Evolutionary conservation across 1,140 invertebrate species (phyloP).

Genomic region (Berghia stephanieae): DNA sequence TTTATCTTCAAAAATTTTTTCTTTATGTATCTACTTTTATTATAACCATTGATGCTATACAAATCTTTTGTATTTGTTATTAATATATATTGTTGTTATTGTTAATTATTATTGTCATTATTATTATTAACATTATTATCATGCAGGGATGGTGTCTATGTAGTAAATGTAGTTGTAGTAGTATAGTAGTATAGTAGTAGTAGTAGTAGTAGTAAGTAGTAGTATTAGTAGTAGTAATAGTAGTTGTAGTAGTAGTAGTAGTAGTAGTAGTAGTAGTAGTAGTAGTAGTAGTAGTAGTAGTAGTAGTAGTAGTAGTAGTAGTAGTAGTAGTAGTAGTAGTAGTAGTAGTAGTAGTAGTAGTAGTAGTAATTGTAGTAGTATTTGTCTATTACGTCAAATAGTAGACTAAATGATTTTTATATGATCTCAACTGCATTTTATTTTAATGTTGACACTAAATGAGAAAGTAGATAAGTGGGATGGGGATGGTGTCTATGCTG

Average conservation of each 20-base stretch:
- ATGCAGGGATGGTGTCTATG: background rate
- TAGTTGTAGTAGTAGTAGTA: slow-evolving; percentile 3
- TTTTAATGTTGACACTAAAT: too few relatives aligned
- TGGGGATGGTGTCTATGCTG: too few relatives aligned
- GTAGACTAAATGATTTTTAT: too few relatives aligned
- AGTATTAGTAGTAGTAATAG: background rate
- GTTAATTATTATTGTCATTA: too few relatives aligned
- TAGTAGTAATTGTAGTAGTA: too few relatives aligned
- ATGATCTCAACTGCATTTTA: too few relatives aligned
- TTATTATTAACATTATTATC: background rate
- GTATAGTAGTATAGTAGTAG: background rate
- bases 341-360: too few relatives aligned
- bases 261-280: slow-evolving; percentile 12
- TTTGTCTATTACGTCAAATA: too few relatives aligned
- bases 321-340: too few relatives aligned
- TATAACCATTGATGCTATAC: background rate
- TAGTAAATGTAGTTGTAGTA: background rate
- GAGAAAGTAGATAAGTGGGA: too few relatives aligned
- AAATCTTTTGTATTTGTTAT: background rate
- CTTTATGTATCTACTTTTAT: background rate
- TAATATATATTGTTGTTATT: background rate
- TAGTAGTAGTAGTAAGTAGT: background rate
- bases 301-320: background rate
- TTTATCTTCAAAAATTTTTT: too few relatives aligned
- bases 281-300: slow-evolving; percentile 17